Base-by-base conservation (phyloP, 2,113 vertebrate species). In the Corythornis madagascariensis region DNA sequence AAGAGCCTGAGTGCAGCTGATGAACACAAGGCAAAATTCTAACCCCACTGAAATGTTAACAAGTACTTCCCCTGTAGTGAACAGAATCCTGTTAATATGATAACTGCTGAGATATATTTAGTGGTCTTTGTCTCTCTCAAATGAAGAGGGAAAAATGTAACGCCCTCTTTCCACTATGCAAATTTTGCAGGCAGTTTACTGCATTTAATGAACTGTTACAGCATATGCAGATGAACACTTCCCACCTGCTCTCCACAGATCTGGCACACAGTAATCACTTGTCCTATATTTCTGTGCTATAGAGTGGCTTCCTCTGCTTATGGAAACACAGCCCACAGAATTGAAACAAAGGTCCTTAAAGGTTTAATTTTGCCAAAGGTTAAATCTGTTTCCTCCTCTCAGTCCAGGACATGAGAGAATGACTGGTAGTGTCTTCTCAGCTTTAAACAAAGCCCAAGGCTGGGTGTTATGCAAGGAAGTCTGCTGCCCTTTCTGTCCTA, bases 181-280 rank as follows among this genome's bases (percentile, higher is more conserved):
- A 18, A 86, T 92, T 95, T 95, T 88, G 28, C 59, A 83, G 78
- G 84, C 50, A 55, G 45, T 95, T 97, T 91, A 87, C 60, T 91
- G 73, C 21, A 15, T 90, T 95, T 93, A 65, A 89, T 96, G 83
- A 95, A 63, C 57, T 93, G 43, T 61, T 95, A 43, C 11, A 93
- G 67, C 76, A 94, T 87, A 94, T 90, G 95, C 82, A 93, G 83
- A 87, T 96, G 84, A 96, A 66, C 63, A 60, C 82, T 95, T 96
- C 67, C 86, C 88, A 96, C 90, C 66, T 33, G 6, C 89, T 87
- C 53, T 83, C 40, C 92, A 76, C 47, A 80, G 70, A 95, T 92
- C 72, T 87, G 88, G 66, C 94, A 90, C 73, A 93, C 31, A 31
- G 26, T 73, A 64, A 93, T 94, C 67, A 43, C 79, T 75, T 75